Evolutionary conservation across 2,113 vertebrate genomes (phyloP), one percentile per base, ranked within the genome.

Genomic region (Podarcis raffonei): DNA sequence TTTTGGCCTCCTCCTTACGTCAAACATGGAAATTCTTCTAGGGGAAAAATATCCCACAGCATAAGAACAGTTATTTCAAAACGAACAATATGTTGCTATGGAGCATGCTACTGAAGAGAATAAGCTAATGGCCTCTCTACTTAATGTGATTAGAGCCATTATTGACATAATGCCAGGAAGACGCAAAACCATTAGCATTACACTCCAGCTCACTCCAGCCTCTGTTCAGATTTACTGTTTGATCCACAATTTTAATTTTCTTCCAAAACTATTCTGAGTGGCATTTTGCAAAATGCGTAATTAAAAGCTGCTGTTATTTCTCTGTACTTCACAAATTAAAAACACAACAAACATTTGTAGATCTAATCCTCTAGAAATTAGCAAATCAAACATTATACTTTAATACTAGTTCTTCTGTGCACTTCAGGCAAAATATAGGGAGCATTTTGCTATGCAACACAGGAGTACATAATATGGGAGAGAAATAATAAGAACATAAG

Each of bases 161-260:
- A 98, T 98, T 99, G 98, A 99, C 98, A 98, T 98, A 98, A 98
- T 98, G 98, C 98, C 98, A 99, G 98, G 98, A 98, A 99, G 98
- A 98, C 87, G 96, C 98, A 98, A 97, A 98, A 97, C 98, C 98
- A 99, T 99, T 99, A 99, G 98, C 98, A 98, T 97, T 95, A 96
- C 89, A 85, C 97, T 97, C 97, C 97, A 96, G 97, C 96, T 97
- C 95, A 97, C 96, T 97, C 96, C 94, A 96, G 94, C 95, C 95
- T 95, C 96, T 94, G 94, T 95, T 97, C 96, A 97, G 95, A 97
- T 97, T 97, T 96, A 96, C 96, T 93, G 97, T 97, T 97, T 97
- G 96, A 97, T 96, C 97, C 97, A 96, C 96, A 97, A 96, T 97
- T 97, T 97, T 96, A 97, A 96, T 97, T 97, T 96, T 96, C 95